phyloP scores from a whole-genome alignment of 2,797 vertebrate species.

The Xerus rutilus region DNA sequence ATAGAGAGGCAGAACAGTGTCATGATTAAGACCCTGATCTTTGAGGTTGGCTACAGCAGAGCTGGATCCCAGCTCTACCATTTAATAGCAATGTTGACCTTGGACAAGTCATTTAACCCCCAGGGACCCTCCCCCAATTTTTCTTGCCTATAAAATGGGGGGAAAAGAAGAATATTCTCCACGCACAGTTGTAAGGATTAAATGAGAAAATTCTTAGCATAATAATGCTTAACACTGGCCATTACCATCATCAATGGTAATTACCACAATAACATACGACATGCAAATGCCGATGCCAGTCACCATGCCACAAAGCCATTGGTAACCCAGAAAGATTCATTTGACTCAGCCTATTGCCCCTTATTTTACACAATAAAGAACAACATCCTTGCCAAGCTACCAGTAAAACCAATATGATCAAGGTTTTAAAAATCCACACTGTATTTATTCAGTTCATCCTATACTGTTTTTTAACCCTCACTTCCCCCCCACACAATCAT shows the following conservation, averaged over 20 bases:
- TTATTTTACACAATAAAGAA: conserved; percentile 23
- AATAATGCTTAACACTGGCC: neutral
- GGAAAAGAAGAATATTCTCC: neutral
- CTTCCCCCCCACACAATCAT: neutral
- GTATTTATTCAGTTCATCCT: conserved; percentile 13
- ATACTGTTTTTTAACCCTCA: neutral
- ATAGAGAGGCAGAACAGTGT: conserved; percentile 66
- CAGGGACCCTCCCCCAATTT: neutral
- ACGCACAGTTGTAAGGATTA: neutral
- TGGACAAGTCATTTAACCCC: conserved; percentile 58
- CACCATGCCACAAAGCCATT: neutral
- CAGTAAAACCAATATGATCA: conserved; percentile 22
- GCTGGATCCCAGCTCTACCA: neutral
- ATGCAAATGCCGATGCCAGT: neutral
- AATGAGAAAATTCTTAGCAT: conserved; percentile 30
- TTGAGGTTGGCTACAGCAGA: neutral
- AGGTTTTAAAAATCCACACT: neutral
- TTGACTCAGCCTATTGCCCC: conserved; percentile 7
- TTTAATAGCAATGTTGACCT: neutral
- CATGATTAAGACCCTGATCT: conserved; percentile 72
- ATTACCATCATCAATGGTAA: neutral
- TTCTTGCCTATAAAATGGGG: conserved; percentile 60
- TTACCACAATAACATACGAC: conserved; percentile 31
- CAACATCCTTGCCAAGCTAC: neutral
- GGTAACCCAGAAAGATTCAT: neutral